These are phyloP conservation scores for Phycodurus eques DNA, from an alignment of 2,113 vertebrate genomes.

Conservation along the genomic window DNA sequence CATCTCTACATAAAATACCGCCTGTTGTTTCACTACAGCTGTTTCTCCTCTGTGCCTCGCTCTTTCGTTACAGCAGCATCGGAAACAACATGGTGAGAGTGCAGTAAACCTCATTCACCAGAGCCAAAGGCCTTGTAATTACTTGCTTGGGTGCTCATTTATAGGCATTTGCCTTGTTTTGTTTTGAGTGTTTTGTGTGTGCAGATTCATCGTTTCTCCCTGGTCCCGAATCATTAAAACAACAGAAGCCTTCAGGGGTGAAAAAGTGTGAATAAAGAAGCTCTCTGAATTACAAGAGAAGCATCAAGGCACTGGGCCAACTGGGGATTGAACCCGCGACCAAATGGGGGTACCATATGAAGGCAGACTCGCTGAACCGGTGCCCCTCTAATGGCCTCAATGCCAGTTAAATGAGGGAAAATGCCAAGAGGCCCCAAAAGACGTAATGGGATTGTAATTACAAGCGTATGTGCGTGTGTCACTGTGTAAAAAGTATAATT, in stretches of 20 bases:
- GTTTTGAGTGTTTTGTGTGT: conserved; percentile 7
- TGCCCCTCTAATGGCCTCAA: conserved; percentile 49
- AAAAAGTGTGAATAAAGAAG: conserved; percentile 47
- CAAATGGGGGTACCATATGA: conserved; percentile 26
- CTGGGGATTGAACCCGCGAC: conserved; percentile 56
- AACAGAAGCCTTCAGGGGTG: conserved; percentile 31
- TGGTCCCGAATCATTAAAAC: conserved; percentile 43
- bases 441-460: conserved; percentile 70
- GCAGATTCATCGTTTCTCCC: conserved; percentile 27
- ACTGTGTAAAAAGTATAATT: conserved; percentile 65
- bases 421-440: conserved; percentile 59
- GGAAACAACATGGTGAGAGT: conserved; percentile 26
- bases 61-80: conserved; percentile 36
- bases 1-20: conserved; percentile 22
- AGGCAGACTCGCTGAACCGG: conserved; percentile 40
- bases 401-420: conserved; percentile 63
- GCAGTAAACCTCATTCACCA: conserved; percentile 33
- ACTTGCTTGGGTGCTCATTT: conserved; percentile 62
- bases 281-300: conserved; percentile 34
- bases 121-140: conserved; percentile 58
- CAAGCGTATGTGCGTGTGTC: conserved; percentile 41
- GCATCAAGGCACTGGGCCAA: conserved; percentile 22
- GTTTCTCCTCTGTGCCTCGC: conserved; percentile 32
- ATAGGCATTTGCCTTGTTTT: conserved; percentile 50
- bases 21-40: conserved; percentile 37